phyloP scores from a whole-genome alignment of 2,797 vertebrate species.

The Enteromius radiatus region DNA sequence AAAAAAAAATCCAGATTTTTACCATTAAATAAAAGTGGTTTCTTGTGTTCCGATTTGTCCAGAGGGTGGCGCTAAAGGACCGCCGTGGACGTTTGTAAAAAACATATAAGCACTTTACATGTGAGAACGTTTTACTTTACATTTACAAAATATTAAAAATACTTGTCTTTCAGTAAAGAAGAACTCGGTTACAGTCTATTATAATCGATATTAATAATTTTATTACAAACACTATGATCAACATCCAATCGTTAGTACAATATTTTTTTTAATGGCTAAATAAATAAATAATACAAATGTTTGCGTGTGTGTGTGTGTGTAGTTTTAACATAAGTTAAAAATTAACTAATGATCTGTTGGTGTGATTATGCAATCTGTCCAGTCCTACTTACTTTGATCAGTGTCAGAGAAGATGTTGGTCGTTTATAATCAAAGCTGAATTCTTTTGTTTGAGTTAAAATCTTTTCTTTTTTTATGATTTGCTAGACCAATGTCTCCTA shows the following conservation, averaged over 20 bases:
- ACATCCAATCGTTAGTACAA: not conserved
- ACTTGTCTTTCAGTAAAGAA: not conserved
- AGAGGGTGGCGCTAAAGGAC: constrained; percentile 16
- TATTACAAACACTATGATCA: not conserved
- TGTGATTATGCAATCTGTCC: not conserved
- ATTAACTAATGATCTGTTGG: not conserved
- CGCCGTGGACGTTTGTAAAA: not conserved
- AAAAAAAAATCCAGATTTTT: too few species aligned
- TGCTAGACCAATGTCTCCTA: not conserved
- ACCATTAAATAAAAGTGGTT: too few species aligned
- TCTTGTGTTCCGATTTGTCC: not conserved
- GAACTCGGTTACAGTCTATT: too few species aligned
- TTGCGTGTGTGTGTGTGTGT: too few species aligned
- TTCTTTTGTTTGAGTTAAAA: not conserved
- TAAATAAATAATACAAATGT: too few species aligned
- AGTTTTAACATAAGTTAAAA: too few species aligned
- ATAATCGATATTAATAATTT: too few species aligned
- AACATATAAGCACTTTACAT: not conserved
- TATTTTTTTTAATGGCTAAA: too few species aligned
- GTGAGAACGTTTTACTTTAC: not conserved
- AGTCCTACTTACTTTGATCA: not conserved
- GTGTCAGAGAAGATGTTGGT: not conserved
- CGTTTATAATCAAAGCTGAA: not conserved
- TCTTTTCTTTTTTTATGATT: not conserved
- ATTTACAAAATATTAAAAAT: not conserved